A percentile compares a stretch with the other conserved stretches of the same genome.
These are phyloP conservation scores for Drosophila pandora DNA, from an alignment of 1,140 invertebrate species.

Conservation along the genomic window DNA sequence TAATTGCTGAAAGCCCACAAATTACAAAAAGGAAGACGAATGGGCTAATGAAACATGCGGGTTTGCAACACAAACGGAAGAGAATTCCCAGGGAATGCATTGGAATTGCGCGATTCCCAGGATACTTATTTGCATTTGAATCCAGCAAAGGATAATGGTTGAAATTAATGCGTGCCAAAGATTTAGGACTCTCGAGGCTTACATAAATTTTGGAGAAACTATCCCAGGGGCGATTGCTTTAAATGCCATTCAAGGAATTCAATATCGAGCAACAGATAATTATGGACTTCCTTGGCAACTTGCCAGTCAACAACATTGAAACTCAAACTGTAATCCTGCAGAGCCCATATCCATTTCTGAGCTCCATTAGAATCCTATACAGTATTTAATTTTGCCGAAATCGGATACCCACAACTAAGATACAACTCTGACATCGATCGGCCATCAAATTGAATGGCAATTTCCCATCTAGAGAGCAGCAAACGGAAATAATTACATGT, in stretches of 20 bases:
- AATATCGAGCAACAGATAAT: neutral
- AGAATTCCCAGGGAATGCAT: slow-evolving; percentile 17
- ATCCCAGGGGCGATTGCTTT: neutral
- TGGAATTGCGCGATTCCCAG: slow-evolving; percentile 8
- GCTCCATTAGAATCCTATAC: neutral
- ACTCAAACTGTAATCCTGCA: neutral
- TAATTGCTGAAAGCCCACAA: slow-evolving; percentile 65
- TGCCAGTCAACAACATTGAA: too few species aligned
- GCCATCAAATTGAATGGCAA: slow-evolving; percentile 10
- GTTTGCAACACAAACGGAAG: slow-evolving; percentile 18
- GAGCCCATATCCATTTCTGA: neutral
- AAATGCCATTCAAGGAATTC: neutral
- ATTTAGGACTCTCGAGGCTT: neutral
- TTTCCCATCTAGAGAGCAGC: slow-evolving; percentile 18
- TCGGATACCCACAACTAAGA: neutral
- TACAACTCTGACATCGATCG: slow-evolving; percentile 10
- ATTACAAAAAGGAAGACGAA: slow-evolving; percentile 43
- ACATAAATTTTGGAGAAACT: neutral
- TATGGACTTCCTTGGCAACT: too few species aligned
- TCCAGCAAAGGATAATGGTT: slow-evolving; percentile 14
- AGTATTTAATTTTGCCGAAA: slow-evolving; percentile 9
- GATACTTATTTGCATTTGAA: slow-evolving; percentile 33
- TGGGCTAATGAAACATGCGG: slow-evolving; percentile 51
- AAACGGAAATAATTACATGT: slow-evolving; percentile 51
- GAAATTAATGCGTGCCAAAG: neutral